Conservation (phyloP, 1,140 invertebrate species). For the Acromyrmex echinatior region DNA sequence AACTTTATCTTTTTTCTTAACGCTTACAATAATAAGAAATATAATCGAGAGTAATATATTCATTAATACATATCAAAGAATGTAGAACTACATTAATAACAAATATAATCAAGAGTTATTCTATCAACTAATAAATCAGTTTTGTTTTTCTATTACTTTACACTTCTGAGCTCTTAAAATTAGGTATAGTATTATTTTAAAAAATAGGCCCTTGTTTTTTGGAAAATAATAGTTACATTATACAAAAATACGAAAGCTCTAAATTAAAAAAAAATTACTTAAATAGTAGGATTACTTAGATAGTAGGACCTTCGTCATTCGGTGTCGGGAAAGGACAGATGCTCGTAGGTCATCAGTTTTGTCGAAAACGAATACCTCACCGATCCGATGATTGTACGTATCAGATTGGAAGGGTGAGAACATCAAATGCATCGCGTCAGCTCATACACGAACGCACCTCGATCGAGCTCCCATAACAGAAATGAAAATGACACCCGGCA, state of each 20-base stretch:
- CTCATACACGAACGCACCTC: constrained; percentile 39
- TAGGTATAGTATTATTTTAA: background rate
- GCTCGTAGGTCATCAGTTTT: constrained; percentile 5
- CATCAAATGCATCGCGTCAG: constrained; percentile 48
- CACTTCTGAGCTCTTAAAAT: background rate
- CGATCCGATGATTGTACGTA: constrained; percentile 34
- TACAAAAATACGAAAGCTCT: too few relatives aligned
- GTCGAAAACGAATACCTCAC: constrained; percentile 3
- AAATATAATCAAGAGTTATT: background rate
- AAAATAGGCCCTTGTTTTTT: background rate
- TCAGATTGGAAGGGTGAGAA: constrained; percentile 13
- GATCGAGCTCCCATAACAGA: constrained; percentile 59
- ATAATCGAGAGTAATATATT: background rate
- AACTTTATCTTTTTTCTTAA: constrained; percentile 5
- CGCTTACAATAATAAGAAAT: background rate
- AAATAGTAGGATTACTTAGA: background rate
- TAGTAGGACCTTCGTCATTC: background rate
- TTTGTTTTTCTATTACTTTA: background rate
- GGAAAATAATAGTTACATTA: background rate
- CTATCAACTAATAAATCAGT: background rate
- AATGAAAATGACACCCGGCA: constrained; percentile 75
- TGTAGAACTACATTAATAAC: background rate
- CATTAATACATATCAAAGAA: background rate
- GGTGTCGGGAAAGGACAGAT: background rate
- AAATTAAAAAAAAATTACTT: too few relatives aligned